These are phyloP conservation scores for Keiferia lycopersicella DNA, from an alignment of 2,888 invertebrate species.

Conservation along the genomic window DNA sequence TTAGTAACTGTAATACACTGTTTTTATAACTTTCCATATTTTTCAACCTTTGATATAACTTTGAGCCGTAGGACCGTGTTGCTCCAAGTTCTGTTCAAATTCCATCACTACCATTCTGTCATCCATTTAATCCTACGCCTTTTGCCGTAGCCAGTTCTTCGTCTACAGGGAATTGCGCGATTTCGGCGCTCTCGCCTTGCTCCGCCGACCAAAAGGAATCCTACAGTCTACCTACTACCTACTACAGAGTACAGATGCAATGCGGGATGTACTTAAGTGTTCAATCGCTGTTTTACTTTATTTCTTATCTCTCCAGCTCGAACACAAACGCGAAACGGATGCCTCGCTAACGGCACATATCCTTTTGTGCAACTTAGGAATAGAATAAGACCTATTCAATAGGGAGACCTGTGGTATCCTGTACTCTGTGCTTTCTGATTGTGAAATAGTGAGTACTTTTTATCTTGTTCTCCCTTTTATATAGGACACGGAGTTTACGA, in stretches of 20 bases:
- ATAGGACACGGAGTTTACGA: too few species aligned
- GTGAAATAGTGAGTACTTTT: too few species aligned
- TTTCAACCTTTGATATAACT: too few species aligned
- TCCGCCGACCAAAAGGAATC: conserved; percentile 49
- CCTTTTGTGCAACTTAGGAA: conserved; percentile 8
- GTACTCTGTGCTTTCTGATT: too few species aligned
- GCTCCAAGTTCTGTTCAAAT: too few species aligned
- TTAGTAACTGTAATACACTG: too few species aligned
- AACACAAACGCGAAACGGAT: conserved; percentile 20
- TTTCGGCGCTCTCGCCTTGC: conserved; percentile 44
- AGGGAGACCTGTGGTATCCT: too few species aligned
- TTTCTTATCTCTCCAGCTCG: conserved; percentile 22
- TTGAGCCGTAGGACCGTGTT: too few species aligned
- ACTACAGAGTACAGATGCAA: conserved; percentile 38
- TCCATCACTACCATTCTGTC: too few species aligned
- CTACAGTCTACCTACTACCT: conserved; percentile 24
- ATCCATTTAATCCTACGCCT: too few species aligned
- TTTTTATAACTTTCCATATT: too few species aligned
- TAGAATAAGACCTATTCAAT: background rate
- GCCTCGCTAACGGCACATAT: conserved; percentile 12
- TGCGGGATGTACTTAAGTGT: conserved; percentile 39
- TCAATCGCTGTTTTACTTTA: conserved; percentile 35
- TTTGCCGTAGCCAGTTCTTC: conserved; percentile 15
- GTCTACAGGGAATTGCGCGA: conserved; percentile 47
- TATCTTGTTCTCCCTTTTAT: too few species aligned